A percentile compares a stretch with the other conserved stretches of the same genome.
Conservation (phyloP, 2,113 vertebrate species). For the Phaethon lepturus region DNA sequence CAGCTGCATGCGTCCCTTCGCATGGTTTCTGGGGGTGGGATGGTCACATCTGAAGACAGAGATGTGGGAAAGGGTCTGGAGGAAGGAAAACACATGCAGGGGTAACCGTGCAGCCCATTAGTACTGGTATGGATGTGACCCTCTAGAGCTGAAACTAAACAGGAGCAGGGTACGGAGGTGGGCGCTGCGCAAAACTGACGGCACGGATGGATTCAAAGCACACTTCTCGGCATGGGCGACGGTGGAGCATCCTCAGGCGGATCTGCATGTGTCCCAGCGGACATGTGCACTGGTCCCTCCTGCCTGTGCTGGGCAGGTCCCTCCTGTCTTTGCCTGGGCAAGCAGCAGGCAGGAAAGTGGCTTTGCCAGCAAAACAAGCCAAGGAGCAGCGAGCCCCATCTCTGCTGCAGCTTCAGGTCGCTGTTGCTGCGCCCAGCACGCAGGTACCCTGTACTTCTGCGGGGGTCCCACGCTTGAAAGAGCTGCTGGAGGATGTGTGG, state of each 20-base stretch:
- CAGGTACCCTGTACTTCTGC: accelerated
- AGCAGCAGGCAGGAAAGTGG: not conserved
- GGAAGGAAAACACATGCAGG: not conserved
- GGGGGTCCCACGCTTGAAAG: accelerated
- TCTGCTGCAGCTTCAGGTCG: not conserved
- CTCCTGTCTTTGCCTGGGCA: not conserved
- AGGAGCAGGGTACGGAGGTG: not conserved
- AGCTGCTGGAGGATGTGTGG: not conserved
- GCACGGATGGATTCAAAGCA: not conserved
- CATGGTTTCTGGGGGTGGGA: not conserved
- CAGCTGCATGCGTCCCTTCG: not conserved
- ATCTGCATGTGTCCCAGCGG: not conserved
- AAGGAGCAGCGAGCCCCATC: not conserved
- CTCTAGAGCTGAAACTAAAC: not conserved
- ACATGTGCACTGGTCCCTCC: not conserved
- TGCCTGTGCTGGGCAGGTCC: not conserved
- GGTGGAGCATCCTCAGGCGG: not conserved
- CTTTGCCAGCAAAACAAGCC: not conserved
- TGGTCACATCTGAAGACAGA: not conserved
- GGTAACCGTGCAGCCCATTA: not conserved
- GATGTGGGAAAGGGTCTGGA: not conserved
- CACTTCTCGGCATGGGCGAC: not conserved
- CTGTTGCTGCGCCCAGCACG: not conserved
- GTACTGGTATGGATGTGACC: not conserved
- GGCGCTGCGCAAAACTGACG: not conserved